Evolutionary conservation across 2,797 vertebrate genomes (phyloP).

Genomic region (Peromyscus aztecus): DNA sequence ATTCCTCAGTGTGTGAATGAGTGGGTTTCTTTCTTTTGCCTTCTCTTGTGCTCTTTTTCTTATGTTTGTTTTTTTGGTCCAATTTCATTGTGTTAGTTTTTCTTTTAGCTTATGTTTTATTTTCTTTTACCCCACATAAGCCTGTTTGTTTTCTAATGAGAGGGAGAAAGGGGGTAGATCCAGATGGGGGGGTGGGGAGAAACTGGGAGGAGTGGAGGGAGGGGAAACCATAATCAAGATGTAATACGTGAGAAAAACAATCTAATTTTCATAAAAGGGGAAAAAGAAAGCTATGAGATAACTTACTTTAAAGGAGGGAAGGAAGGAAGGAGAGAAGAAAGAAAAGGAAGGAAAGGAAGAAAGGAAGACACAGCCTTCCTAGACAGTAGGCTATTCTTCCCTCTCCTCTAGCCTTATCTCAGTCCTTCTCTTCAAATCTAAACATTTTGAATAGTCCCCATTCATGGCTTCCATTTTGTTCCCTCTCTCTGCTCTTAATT

Average conservation of each 20-base stretch:
- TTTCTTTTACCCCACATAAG: background rate
- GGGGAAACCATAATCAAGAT: background rate
- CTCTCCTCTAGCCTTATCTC: background rate
- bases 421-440: background rate
- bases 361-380: background rate
- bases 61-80: background rate
- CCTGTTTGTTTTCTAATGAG: background rate
- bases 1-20: background rate
- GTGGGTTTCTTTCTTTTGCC: background rate
- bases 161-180: background rate
- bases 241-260: background rate
- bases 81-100: background rate
- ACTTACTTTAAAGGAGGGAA: background rate
- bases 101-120: background rate
- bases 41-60: background rate
- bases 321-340: background rate
- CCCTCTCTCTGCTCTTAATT: background rate
- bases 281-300: background rate
- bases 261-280: background rate
- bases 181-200: background rate
- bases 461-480: background rate
- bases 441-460: constrained; percentile 27
- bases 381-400: background rate
- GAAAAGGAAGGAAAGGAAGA: background rate
- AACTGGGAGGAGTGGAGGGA: background rate